phyloP scores from a whole-genome alignment of 2,888 invertebrate genomes.

The Lasioglossum leucozonium region DNA sequence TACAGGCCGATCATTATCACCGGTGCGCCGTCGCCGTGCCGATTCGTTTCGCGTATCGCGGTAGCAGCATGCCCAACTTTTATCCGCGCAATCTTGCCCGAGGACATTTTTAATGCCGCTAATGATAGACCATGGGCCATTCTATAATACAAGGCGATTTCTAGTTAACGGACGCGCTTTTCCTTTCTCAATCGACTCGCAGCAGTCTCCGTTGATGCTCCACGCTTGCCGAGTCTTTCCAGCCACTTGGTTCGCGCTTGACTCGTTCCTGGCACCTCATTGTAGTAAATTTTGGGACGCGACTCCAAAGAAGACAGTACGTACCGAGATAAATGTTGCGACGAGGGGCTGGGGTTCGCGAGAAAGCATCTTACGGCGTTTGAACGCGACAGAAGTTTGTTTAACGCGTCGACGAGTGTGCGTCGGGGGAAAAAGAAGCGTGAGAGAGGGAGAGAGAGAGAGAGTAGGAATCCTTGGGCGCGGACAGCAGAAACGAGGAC shows the following conservation, averaged over 20 bases:
- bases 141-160: not conserved
- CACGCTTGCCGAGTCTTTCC: not conserved
- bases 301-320: not conserved
- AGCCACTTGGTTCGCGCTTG: not conserved
- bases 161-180: not conserved
- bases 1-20: not conserved
- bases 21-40: not conserved
- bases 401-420: not conserved
- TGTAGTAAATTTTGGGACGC: not conserved
- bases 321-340: not conserved
- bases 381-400: not conserved
- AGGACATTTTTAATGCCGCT: not conserved
- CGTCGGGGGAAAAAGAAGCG: not conserved
- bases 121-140: not conserved
- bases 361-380: not conserved
- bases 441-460: no score
- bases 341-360: not conserved
- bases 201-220: not conserved
- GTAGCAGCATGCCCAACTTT: not conserved
- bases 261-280: not conserved
- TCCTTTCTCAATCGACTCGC: not conserved
- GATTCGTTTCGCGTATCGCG: conserved; percentile 29
- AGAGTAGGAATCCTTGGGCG: conserved; percentile 16
- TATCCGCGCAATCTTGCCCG: not conserved
- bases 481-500: conserved; percentile 9